These are phyloP conservation scores for Chrysocyon brachyurus DNA, from an alignment of 2,797 vertebrate genomes.

Conservation along the genomic window DNA sequence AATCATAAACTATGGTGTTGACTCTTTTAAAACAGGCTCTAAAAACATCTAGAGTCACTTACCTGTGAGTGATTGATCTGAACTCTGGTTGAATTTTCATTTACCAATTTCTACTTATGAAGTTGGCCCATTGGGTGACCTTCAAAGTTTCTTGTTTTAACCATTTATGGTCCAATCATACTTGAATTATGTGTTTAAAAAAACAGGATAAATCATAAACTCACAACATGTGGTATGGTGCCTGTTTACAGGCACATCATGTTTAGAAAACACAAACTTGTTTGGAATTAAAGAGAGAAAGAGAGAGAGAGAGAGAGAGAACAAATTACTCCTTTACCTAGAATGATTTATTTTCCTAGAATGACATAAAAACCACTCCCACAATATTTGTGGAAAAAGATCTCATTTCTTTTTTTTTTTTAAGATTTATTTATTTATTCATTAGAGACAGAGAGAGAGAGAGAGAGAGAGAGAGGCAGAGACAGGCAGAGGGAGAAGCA, in stretches of 20 bases:
- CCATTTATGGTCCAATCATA: neutral
- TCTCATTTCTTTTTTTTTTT: too few relatives aligned
- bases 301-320: neutral
- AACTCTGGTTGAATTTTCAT: neutral
- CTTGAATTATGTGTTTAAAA: slow-evolving; percentile 18
- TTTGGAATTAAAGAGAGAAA: neutral
- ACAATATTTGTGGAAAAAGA: neutral
- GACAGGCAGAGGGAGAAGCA: too few relatives aligned
- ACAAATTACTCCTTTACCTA: neutral
- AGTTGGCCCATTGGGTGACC: neutral
- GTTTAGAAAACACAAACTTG: neutral
- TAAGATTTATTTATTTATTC: too few relatives aligned
- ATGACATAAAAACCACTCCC: neutral
- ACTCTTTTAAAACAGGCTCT: slow-evolving; percentile 11
- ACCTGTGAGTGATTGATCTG: neutral
- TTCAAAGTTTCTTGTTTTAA: neutral
- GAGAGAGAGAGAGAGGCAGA: too few relatives aligned
- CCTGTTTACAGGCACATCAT: neutral
- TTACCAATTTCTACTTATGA: neutral
- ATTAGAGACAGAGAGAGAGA: too few relatives aligned
- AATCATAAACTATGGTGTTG: neutral
- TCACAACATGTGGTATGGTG: neutral
- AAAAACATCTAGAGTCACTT: slow-evolving; percentile 13
- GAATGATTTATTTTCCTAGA: neutral
- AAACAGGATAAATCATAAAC: neutral